phyloP scores from a whole-genome alignment of 2,797 vertebrate genomes.

The Chiropotes sagulatus region DNA sequence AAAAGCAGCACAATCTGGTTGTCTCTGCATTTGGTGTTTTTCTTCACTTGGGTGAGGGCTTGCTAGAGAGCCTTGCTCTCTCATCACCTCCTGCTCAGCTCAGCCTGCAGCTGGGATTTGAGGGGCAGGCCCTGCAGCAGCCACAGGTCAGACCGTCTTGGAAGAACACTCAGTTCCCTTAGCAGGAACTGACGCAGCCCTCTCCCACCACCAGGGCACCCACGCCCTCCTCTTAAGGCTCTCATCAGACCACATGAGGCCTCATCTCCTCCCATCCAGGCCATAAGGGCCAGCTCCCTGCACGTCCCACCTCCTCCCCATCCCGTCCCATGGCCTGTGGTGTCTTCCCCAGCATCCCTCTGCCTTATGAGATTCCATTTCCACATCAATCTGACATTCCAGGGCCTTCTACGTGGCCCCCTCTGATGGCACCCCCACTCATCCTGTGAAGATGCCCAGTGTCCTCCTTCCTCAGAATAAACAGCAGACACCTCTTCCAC shows the following conservation, averaged over 20 bases:
- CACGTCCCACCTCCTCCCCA: neutral
- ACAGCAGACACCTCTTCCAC: neutral
- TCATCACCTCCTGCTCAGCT: accelerated
- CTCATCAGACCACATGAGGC: neutral
- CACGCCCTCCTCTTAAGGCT: neutral
- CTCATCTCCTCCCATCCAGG: neutral
- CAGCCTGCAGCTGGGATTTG: neutral
- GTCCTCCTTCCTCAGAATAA: neutral
- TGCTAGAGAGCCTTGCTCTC: neutral
- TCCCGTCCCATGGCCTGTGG: neutral
- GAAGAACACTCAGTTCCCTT: neutral
- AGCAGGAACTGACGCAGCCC: neutral
- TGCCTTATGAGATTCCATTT: neutral
- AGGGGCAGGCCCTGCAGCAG: neutral
- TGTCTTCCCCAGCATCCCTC: too few species aligned
- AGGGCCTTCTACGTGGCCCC: too few species aligned
- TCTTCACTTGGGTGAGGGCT: neutral
- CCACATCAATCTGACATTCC: neutral
- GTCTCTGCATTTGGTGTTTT: constrained; percentile 47
- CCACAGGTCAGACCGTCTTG: neutral
- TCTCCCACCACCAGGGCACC: neutral
- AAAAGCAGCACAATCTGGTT: constrained; percentile 79
- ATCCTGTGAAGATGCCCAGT: accelerated
- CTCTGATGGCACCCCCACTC: neutral
- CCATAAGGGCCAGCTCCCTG: neutral